A percentile compares a stretch with the other conserved stretches of the same genome.
Conservation (phyloP, 2,113 vertebrate species). For the Rissa tridactyla region DNA sequence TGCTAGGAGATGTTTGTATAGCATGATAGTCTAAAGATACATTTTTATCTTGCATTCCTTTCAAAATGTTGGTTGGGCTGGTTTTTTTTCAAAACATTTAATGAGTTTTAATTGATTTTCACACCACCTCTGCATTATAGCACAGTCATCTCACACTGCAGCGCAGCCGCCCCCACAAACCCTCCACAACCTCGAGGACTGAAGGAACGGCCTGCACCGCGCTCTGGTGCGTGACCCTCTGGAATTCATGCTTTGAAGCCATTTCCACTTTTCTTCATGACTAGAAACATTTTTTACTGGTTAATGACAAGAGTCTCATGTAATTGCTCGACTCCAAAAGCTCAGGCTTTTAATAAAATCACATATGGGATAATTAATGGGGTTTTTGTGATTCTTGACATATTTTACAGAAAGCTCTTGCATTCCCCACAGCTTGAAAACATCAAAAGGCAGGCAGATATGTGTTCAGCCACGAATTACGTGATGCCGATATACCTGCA, state of each 20-base stretch:
- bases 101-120: not conserved
- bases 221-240: not conserved
- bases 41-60: not conserved
- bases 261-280: not conserved
- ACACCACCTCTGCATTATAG: not conserved
- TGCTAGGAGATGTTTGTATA: not conserved
- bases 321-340: not conserved
- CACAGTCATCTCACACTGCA: not conserved
- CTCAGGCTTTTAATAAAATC: not conserved
- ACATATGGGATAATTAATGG: too few relatives aligned
- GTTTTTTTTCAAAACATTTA: not conserved
- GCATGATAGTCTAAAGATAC: not conserved
- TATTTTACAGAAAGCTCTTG: not conserved
- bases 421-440: not conserved
- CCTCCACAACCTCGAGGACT: not conserved
- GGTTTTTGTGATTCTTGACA: not conserved
- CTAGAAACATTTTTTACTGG: not conserved
- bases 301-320: not conserved
- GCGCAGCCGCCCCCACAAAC: not conserved
- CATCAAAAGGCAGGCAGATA: not conserved
- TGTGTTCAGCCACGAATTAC: accelerated
- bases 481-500: too few relatives aligned
- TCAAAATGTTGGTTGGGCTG: not conserved
- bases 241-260: not conserved
- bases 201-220: not conserved